These are phyloP conservation scores for Anhinga rufa DNA, from an alignment of 2,113 vertebrate species.

Conservation along the genomic window DNA sequence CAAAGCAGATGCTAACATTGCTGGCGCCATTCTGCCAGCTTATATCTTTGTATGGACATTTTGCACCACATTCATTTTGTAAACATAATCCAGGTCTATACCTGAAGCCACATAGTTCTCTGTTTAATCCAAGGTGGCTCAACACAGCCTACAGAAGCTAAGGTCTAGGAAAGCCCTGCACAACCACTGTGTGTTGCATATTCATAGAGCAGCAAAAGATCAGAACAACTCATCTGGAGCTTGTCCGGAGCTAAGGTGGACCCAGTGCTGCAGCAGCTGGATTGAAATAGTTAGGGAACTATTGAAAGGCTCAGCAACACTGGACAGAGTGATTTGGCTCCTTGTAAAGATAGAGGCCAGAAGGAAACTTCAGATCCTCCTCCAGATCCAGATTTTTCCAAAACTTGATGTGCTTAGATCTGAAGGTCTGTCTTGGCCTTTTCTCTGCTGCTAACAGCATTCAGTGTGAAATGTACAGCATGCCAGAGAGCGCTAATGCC, in stretches of 20 bases:
- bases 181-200: neutral
- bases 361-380: neutral
- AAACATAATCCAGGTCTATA: neutral
- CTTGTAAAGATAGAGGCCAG: neutral
- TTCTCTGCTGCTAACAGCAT: neutral
- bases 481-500: neutral
- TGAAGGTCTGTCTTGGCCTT: neutral
- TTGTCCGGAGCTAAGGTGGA: accelerated
- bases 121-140: neutral
- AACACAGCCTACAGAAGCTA: neutral
- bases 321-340: neutral
- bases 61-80: neutral
- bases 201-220: neutral
- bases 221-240: neutral
- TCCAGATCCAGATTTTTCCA: slow-evolving; percentile 2
- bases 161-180: neutral
- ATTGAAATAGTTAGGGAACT: neutral
- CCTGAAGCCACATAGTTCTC: neutral
- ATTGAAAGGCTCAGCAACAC: neutral
- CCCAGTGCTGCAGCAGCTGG: neutral
- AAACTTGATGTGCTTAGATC: neutral
- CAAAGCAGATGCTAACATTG: accelerated
- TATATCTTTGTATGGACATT: neutral
- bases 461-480: neutral
- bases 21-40: neutral